phyloP scores from a whole-genome alignment of 2,113 vertebrate species.

The Taxidea taxus region DNA sequence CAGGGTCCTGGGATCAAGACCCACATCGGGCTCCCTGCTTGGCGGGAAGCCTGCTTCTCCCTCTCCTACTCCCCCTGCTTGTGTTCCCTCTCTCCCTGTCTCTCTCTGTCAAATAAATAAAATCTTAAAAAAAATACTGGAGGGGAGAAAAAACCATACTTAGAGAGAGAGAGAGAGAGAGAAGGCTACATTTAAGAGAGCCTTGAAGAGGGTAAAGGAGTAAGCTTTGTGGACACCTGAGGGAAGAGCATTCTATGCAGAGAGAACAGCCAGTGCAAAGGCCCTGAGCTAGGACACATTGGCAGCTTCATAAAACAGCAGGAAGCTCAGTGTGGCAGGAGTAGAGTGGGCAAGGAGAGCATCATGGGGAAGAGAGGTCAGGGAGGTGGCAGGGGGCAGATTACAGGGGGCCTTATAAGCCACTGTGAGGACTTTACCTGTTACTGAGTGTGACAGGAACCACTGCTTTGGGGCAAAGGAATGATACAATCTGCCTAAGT shows the following conservation, averaged over 20 bases:
- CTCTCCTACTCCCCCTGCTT: too few species aligned
- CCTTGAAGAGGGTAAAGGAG: neutral
- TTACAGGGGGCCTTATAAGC: neutral
- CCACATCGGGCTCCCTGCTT: too few species aligned
- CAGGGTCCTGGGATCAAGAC: too few species aligned
- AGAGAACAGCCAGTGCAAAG: neutral
- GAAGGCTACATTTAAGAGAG: neutral
- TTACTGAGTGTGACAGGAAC: neutral
- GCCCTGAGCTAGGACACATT: neutral
- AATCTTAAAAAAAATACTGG: too few species aligned
- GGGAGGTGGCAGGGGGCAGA: too few species aligned
- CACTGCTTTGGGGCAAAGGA: neutral
- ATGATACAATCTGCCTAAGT: accelerated
- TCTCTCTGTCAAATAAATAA: too few species aligned
- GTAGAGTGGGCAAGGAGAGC: neutral
- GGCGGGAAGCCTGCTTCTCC: too few species aligned
- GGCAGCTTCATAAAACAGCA: neutral
- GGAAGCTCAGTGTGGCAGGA: neutral
- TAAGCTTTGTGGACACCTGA: neutral
- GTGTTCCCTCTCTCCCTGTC: too few species aligned
- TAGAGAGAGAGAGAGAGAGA: neutral
- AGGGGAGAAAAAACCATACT: too few species aligned
- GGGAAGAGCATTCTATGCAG: neutral
- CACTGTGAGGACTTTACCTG: neutral
- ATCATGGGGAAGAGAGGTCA: neutral